A percentile compares a stretch with the other conserved stretches of the same genome.
These are phyloP conservation scores for Meriones psammophilus DNA, from an alignment of 2,797 vertebrate species.

Conservation along the genomic window DNA sequence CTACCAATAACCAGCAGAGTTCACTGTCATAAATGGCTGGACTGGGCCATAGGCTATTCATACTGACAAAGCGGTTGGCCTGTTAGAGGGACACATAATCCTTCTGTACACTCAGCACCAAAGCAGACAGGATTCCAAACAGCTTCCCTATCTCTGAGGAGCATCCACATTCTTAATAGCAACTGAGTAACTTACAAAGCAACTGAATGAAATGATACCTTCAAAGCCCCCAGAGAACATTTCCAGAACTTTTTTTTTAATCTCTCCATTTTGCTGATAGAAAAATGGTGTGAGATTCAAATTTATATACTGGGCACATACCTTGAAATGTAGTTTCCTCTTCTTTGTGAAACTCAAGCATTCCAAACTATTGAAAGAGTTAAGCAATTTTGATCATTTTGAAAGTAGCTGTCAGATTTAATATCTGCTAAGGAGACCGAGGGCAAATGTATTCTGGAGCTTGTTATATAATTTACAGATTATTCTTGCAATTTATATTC, in stretches of 20 bases:
- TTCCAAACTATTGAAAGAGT: slow-evolving; percentile 81
- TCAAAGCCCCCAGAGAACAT: slow-evolving; percentile 57
- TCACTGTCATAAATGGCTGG: background rate
- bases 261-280: slow-evolving; percentile 61
- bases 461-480: slow-evolving; percentile 85
- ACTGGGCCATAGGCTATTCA: background rate
- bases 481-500: slow-evolving; percentile 87
- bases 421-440: slow-evolving; percentile 76
- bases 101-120: slow-evolving; percentile 24
- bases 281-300: slow-evolving; percentile 70
- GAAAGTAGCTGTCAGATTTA: slow-evolving; percentile 85
- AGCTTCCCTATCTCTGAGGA: slow-evolving; percentile 61
- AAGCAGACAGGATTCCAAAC: slow-evolving; percentile 74
- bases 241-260: slow-evolving; percentile 60
- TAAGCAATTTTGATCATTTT: slow-evolving; percentile 85
- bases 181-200: slow-evolving; percentile 74
- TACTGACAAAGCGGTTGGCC: slow-evolving; percentile 52
- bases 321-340: slow-evolving; percentile 41
- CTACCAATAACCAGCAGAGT: background rate
- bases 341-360: slow-evolving; percentile 75
- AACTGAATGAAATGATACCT: slow-evolving; percentile 78
- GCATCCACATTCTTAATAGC: slow-evolving; percentile 77
- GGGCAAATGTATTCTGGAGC: slow-evolving; percentile 82
- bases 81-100: slow-evolving; percentile 27
- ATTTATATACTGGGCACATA: slow-evolving; percentile 65